Evolutionary conservation across 2,797 vertebrate genomes (phyloP), one percentile per base, ranked within the genome.

Genomic region (Amblyraja radiata): DNA sequence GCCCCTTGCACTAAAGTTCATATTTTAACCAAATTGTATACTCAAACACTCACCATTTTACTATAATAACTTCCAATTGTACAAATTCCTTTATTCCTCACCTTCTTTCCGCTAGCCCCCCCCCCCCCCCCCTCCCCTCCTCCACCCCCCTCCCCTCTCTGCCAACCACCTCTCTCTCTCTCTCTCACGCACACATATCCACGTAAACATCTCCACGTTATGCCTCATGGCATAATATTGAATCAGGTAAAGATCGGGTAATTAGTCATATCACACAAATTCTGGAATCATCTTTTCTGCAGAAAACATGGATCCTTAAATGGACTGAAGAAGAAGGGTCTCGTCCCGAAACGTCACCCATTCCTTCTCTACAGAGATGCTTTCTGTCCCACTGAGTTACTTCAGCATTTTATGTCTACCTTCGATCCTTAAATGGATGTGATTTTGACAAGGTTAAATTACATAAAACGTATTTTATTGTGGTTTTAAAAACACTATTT

Each of bases 261-360:
- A 86, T 63, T 83, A n/a, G 7, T 86, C 21, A 83, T 9, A 58
- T 83, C 80, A n/a, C 74, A 65, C 58, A 63, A n/a, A 65, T 13
- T 11, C 0, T 1, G n/a, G 32, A 28, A 7, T 11, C 1, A 2
- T 0, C 8, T 58, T n/a, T 63, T 61, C 0, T 2, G 10, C 7
- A 65, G 13, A 63, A 32, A 65, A 11, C 25, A 32, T 65, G 13
- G 11, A 32, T n/a, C 23, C 23, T 58, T 21, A 83, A 83, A 6
- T 83, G 1, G 54, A 6, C 46, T 54, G 46, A 54, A 54, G 46
- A 46, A 46, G 46, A 54, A 6, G 46, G 46, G 46, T 54, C 46
- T 54, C 46, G 46, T 54, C 46, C 46, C 46, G 46, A 54, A 54
- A 54, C 46, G 46, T 54, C 46, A 54, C 46, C 46, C 46, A 54